phyloP scores from a whole-genome alignment of 2,888 invertebrate species.

The Lagria hirta region DNA sequence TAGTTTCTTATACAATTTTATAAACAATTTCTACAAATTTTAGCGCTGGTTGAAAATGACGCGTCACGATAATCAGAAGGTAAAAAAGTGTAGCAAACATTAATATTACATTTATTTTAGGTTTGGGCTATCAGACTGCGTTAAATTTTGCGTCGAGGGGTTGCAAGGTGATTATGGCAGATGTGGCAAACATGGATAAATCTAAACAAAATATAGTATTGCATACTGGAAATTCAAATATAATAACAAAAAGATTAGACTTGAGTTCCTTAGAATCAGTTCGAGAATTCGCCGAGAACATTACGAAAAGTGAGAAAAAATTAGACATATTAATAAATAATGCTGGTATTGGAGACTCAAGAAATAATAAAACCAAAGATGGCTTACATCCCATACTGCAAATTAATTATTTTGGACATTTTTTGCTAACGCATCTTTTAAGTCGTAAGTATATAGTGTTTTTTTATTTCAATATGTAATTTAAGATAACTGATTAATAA shows the following conservation, averaged over 20 bases:
- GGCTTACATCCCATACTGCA: conserved; percentile 68
- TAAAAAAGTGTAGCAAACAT: no score
- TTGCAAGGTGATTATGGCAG: conserved; percentile 57
- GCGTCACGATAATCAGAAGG: no score
- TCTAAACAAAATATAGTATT: conserved; percentile 32
- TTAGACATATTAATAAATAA: conserved; percentile 65
- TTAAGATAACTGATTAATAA: no score
- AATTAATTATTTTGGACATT: conserved; percentile 72
- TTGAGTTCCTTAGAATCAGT: conserved; percentile 58
- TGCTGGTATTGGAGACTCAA: conserved; percentile 59
- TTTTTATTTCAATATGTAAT: no score
- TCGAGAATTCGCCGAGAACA: conserved; percentile 61
- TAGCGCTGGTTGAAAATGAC: no score
- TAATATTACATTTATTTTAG: no score
- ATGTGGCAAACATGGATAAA: conserved; percentile 46
- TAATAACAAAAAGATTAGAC: conserved; percentile 54
- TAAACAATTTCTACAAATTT: no score
- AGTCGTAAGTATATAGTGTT: no score
- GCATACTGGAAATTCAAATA: conserved; percentile 42
- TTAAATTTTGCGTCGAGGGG: conserved; percentile 52
- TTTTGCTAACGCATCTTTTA: conserved; percentile 68
- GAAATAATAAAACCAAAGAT: conserved; percentile 60
- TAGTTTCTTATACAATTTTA: no score
- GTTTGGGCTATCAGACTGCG: conserved; percentile 49
- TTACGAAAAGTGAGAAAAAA: conserved; percentile 56